phyloP scores from a whole-genome alignment of 2,888 invertebrate genomes.

The Temnothorax unifasciatus region DNA sequence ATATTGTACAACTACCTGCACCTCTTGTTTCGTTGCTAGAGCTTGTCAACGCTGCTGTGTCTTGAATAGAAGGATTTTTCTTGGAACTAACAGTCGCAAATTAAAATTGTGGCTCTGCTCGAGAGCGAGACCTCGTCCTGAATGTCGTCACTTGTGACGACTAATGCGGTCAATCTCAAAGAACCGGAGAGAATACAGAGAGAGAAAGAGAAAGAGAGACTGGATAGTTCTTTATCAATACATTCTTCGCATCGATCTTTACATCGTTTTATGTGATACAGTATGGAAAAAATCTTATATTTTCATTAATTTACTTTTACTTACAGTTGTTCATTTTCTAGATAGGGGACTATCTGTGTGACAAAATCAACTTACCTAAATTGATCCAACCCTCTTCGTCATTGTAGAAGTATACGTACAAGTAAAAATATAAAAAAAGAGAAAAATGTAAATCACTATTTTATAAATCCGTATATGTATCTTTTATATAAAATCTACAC shows the following conservation, averaged over 20 bases:
- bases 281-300: not conserved
- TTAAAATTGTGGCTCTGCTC: conserved; percentile 18
- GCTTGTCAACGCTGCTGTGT: not conserved
- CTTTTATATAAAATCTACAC: not conserved
- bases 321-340: not conserved
- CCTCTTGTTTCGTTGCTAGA: not conserved
- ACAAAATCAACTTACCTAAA: not conserved
- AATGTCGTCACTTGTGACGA: conserved; percentile 42
- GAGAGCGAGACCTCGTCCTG: conserved; percentile 48
- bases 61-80: not conserved
- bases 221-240: not conserved
- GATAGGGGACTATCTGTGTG: not conserved
- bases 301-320: not conserved
- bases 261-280: not conserved
- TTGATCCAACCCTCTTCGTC: not conserved
- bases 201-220: not conserved
- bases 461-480: not conserved
- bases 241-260: conserved; percentile 8
- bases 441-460: not conserved
- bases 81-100: conserved; percentile 7
- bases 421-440: not conserved
- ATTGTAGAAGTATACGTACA: not conserved
- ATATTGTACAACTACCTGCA: not conserved
- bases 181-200: conserved; percentile 7
- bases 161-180: conserved; percentile 37